A percentile compares a stretch with the other conserved stretches of the same genome.
Evolutionary conservation across 2,888 invertebrate genomes (phyloP).

Genomic region (Ormyrus rosae): DNA sequence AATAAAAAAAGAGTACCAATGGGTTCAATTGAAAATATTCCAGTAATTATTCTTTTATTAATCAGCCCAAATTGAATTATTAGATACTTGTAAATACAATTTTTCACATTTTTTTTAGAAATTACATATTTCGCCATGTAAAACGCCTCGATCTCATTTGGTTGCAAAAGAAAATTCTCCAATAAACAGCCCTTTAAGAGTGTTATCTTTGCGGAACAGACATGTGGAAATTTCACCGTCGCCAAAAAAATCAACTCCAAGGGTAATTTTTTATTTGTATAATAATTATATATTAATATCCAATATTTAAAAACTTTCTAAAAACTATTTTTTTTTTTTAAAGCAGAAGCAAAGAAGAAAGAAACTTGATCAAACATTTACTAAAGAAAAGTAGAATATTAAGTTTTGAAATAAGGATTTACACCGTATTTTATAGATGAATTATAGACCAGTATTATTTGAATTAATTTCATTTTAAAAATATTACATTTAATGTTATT

Average conservation of each 20-base stretch:
- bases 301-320: no score
- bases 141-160: not conserved
- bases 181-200: not conserved
- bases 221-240: conserved; percentile 25
- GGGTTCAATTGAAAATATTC: conserved; percentile 8
- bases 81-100: not conserved
- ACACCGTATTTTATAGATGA: no score
- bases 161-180: conserved; percentile 8
- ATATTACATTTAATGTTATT: no score
- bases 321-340: no score
- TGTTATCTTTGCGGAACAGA: conserved; percentile 28
- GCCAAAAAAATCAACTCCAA: conserved; percentile 30
- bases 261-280: conserved; percentile 19
- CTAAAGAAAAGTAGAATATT: no score
- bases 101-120: not conserved
- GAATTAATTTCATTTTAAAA: no score
- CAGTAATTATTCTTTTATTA: conserved; percentile 2
- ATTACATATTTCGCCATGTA: conserved; percentile 5
- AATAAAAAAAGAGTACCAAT: not conserved
- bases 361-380: no score
- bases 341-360: no score
- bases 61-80: not conserved
- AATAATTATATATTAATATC: not conserved
- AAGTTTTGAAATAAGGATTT: no score
- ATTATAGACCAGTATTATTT: no score